Conservation (phyloP, 2,797 vertebrate genomes). For the Helicolenus hilgendorfi region DNA sequence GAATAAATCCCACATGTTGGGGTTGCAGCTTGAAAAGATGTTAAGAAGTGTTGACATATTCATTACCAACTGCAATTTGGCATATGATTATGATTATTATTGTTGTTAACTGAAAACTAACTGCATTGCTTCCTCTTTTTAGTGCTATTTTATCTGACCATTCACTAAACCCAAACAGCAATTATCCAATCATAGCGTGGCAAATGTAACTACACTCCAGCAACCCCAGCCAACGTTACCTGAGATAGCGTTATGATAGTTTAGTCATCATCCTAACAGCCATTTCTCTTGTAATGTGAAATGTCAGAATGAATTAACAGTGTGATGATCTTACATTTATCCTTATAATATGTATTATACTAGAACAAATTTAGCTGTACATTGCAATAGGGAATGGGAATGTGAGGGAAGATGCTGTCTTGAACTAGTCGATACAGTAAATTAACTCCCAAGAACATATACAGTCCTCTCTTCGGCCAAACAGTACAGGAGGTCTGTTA, state of each 20-base stretch:
- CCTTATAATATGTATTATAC: not conserved
- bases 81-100: not conserved
- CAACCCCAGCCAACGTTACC: not conserved
- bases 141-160: not conserved
- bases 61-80: not conserved
- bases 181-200: not conserved
- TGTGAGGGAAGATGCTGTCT: not conserved
- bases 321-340: not conserved
- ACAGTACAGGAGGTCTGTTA: constrained; percentile 65
- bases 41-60: constrained; percentile 54
- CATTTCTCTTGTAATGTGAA: not conserved
- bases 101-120: not conserved
- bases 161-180: not conserved
- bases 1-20: constrained; percentile 10
- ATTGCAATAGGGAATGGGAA: not conserved
- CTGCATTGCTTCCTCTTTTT: not conserved
- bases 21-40: constrained; percentile 27
- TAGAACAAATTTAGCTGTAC: not conserved
- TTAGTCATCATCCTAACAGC: not conserved
- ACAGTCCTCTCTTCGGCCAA: constrained; percentile 6
- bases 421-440: constrained; percentile 18
- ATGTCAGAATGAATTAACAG: not conserved
- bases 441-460: constrained; percentile 44
- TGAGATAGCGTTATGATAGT: not conserved
- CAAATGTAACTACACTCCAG: not conserved